Evolutionary conservation across 2,113 vertebrate species (phyloP).

Genomic region (Erinaceus europaeus): DNA sequence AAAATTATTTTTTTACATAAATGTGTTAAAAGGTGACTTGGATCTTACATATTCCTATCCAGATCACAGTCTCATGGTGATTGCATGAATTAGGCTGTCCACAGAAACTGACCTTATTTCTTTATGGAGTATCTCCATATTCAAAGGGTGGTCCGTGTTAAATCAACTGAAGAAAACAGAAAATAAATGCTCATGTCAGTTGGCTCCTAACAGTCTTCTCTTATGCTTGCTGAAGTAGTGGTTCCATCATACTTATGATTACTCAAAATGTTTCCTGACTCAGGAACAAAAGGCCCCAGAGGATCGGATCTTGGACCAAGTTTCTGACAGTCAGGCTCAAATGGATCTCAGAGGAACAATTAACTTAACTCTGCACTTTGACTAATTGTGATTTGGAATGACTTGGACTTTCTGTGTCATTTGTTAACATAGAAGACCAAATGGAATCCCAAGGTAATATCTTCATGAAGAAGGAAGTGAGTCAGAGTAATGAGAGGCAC

Average conservation of each 20-base stretch:
- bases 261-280: neutral
- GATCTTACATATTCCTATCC: too few species aligned
- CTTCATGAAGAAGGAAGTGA: neutral
- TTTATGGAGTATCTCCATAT: neutral
- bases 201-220: neutral
- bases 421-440: neutral
- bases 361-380: neutral
- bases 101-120: conserved; percentile 20
- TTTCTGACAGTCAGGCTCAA: too few species aligned
- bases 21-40: too few species aligned
- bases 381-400: neutral
- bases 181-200: neutral
- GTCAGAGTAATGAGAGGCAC: neutral
- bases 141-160: neutral
- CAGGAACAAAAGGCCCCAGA: neutral
- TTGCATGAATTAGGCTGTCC: neutral
- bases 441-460: too few species aligned
- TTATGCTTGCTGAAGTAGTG: neutral
- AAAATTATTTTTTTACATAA: too few species aligned
- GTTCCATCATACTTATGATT: neutral
- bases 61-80: neutral
- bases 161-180: neutral
- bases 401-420: neutral
- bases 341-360: too few species aligned
- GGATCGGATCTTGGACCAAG: neutral